Percentiles rank a stretch among this genome's conserved stretches.
Conservation (phyloP, 2,797 vertebrate genomes). For the Sebastes oblongus region DNA sequence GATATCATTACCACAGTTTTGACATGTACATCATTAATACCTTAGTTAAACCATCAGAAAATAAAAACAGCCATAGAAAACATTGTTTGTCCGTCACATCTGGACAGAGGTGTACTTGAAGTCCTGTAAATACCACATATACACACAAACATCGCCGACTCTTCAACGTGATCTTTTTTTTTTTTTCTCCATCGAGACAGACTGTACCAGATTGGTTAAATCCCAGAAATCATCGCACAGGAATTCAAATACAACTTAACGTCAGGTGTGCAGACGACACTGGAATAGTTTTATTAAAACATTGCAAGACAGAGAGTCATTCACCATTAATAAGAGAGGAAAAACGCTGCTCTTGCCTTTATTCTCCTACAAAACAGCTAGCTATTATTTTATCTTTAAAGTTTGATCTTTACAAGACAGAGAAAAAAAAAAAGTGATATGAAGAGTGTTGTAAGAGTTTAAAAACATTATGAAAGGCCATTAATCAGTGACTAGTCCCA, state of each 20-base stretch:
- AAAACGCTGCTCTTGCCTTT: conserved; percentile 68
- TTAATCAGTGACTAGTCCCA: conserved; percentile 74
- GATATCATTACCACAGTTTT: conserved; percentile 92
- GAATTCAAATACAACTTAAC: conserved; percentile 60
- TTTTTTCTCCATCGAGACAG: not conserved
- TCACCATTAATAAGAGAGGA: conserved; percentile 78
- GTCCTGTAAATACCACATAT: conserved; percentile 42
- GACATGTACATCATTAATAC: conserved; percentile 93
- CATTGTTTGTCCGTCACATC: conserved; percentile 67
- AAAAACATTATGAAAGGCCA: conserved; percentile 86
- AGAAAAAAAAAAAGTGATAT: conserved; percentile 78
- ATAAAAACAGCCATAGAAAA: conserved; percentile 84
- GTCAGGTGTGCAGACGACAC: conserved; percentile 60
- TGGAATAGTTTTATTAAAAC: conserved; percentile 80
- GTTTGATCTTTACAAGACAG: conserved; percentile 73
- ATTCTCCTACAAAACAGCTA: conserved; percentile 78
- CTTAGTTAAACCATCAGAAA: conserved; percentile 86
- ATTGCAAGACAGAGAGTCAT: conserved; percentile 78
- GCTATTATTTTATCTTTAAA: conserved; percentile 70
- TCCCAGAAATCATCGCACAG: conserved; percentile 29
- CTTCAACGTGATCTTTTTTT: not conserved
- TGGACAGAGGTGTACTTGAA: conserved; percentile 66
- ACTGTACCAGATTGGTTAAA: not conserved
- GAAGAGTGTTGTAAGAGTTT: conserved; percentile 80
- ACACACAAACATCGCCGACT: not conserved